Conservation (phyloP, 2,888 invertebrate species). For the Drosophila kuntzei region DNA sequence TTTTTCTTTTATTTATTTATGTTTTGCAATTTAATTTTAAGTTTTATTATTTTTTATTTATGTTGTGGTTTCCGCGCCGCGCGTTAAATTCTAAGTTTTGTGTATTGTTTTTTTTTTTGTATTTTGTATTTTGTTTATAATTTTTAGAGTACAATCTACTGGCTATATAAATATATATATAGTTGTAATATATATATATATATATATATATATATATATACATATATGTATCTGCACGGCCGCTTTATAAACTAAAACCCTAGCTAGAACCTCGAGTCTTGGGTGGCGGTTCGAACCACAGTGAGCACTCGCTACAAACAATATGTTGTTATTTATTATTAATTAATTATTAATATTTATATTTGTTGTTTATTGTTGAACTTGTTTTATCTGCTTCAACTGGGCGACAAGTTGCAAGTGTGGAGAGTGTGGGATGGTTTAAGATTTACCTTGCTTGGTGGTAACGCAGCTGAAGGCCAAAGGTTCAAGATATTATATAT, state of each 20-base stretch:
- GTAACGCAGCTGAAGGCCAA: slow-evolving; percentile 69
- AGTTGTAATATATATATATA: slow-evolving; percentile 51
- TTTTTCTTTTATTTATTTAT: slow-evolving; percentile 33
- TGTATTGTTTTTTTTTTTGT: slow-evolving; percentile 32
- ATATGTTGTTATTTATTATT: too few relatives aligned
- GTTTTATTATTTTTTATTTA: slow-evolving; percentile 11
- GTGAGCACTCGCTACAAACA: slow-evolving; percentile 46
- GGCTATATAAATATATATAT: slow-evolving; percentile 63
- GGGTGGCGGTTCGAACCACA: slow-evolving; percentile 52
- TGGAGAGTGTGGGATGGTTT: slow-evolving; percentile 21
- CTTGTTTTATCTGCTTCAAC: slow-evolving; percentile 17
- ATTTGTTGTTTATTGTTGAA: slow-evolving; percentile 11
- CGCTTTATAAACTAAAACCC: slow-evolving; percentile 60
- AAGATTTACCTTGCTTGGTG: slow-evolving; percentile 71
- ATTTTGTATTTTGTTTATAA: slow-evolving; percentile 37
- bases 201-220: slow-evolving; percentile 33
- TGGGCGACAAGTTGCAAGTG: slow-evolving; percentile 55
- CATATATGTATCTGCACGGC: slow-evolving; percentile 60
- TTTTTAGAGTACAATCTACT: slow-evolving; percentile 82
- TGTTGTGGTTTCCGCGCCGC: slow-evolving; percentile 56
- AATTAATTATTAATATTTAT: slow-evolving; percentile 29
- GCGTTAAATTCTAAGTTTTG: slow-evolving; percentile 68
- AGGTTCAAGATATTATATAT: slow-evolving; percentile 27
- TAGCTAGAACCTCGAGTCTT: slow-evolving; percentile 69
- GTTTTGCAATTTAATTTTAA: slow-evolving; percentile 37